Conservation (phyloP, 2,888 invertebrate species). For the Ptilodon capucinus region DNA sequence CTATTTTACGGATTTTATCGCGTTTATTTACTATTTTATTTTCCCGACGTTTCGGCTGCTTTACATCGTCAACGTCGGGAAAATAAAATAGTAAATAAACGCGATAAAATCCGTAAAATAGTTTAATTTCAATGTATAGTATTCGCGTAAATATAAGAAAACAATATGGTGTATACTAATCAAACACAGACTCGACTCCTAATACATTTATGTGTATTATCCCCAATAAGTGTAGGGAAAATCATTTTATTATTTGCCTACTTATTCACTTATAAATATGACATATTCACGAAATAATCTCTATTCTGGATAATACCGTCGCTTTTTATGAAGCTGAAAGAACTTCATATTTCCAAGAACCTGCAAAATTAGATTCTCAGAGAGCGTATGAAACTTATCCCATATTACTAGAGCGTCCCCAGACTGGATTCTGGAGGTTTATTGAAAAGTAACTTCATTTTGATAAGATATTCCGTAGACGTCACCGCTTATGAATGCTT, state of each 20-base stretch:
- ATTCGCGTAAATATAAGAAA: too few relatives aligned
- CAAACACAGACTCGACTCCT: too few relatives aligned
- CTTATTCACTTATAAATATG: neutral
- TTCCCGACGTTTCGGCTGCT: too few relatives aligned
- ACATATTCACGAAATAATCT: neutral
- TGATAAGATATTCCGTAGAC: neutral
- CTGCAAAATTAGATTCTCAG: neutral
- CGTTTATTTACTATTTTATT: too few relatives aligned
- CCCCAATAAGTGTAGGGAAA: neutral
- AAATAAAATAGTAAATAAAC: too few relatives aligned
- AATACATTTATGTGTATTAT: too few relatives aligned
- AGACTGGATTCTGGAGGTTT: neutral
- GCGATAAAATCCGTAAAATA: too few relatives aligned
- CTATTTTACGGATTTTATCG: too few relatives aligned
- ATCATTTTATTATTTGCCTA: neutral
- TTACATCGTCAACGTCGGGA: too few relatives aligned
- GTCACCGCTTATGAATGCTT: neutral
- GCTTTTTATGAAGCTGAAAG: neutral
- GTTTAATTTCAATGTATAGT: too few relatives aligned
- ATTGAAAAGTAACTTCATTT: conserved; percentile 2
- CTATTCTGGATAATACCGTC: neutral
- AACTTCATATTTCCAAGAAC: neutral
- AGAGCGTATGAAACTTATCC: neutral
- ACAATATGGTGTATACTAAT: too few relatives aligned
- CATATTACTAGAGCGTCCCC: neutral